Evolutionary conservation across 2,113 vertebrate species (phyloP).

Genomic region (Myrmecophaga tridactyla): DNA sequence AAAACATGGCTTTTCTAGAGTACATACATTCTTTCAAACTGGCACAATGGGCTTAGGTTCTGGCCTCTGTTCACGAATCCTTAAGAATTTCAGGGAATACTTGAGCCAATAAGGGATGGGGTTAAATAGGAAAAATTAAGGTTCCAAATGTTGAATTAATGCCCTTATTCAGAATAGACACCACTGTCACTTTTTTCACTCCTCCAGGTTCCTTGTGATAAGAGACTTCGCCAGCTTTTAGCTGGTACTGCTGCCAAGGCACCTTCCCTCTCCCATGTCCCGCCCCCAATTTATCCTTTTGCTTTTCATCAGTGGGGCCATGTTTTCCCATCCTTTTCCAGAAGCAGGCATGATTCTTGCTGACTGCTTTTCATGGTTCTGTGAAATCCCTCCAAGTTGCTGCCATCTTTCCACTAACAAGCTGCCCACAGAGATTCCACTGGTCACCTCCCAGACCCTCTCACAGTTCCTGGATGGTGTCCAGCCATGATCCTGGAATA

Average conservation of each 20-base stretch:
- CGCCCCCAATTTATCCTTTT: background rate
- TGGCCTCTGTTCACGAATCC: background rate
- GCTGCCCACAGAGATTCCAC: background rate
- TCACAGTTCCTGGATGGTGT: background rate
- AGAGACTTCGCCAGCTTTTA: background rate
- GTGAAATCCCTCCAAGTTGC: background rate
- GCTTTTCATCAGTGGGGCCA: background rate
- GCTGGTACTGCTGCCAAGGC: too few relatives aligned
- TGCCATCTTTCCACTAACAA: background rate
- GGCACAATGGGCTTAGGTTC: background rate
- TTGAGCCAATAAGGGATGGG: background rate
- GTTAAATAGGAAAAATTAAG: background rate
- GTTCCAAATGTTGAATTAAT: background rate
- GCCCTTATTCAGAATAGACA: background rate
- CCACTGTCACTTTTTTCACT: rapidly evolving
- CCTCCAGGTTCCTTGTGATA: background rate
- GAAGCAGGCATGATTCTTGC: background rate
- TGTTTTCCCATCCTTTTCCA: background rate
- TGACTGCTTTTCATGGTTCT: background rate
- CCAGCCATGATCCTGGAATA: background rate
- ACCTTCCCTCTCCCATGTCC: background rate
- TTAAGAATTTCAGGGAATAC: background rate
- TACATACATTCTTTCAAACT: too few relatives aligned
- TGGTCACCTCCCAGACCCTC: background rate
- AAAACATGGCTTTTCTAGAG: too few relatives aligned